Percentiles rank a stretch among this genome's conserved stretches.
Conservation (phyloP, 1,140 invertebrate species). For the Platyscapa corneri region DNA sequence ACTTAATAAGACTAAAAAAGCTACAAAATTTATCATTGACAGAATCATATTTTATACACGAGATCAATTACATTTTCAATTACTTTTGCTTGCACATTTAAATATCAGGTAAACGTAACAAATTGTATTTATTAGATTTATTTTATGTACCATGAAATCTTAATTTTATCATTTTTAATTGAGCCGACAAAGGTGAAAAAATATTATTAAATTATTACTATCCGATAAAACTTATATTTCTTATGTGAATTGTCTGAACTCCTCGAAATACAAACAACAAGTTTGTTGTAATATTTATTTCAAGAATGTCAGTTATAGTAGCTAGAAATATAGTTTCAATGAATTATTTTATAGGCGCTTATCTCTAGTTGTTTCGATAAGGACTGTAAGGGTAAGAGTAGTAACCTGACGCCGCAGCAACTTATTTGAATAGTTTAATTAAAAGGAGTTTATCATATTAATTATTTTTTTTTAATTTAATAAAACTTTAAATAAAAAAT, state of each 20-base stretch:
- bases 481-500: too few relatives aligned
- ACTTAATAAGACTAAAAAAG: background rate
- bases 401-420: too few relatives aligned
- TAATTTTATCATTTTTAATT: background rate
- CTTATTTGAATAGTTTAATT: too few relatives aligned
- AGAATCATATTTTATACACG: too few relatives aligned
- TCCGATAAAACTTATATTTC: background rate
- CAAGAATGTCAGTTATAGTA: too few relatives aligned
- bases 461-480: too few relatives aligned
- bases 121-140: constrained; percentile 2
- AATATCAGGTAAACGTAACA: background rate
- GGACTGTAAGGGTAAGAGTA: too few relatives aligned
- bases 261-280: background rate
- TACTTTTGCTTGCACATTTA: background rate
- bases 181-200: background rate
- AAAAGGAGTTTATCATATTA: too few relatives aligned
- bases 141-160: background rate
- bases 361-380: too few relatives aligned
- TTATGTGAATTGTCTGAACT: background rate
- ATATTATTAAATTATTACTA: background rate
- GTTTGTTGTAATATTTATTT: too few relatives aligned
- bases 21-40: background rate
- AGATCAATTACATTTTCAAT: background rate
- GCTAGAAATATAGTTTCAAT: too few relatives aligned
- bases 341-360: too few relatives aligned